phyloP scores from a whole-genome alignment of 2,888 invertebrate species.

The Spisula solida region DNA sequence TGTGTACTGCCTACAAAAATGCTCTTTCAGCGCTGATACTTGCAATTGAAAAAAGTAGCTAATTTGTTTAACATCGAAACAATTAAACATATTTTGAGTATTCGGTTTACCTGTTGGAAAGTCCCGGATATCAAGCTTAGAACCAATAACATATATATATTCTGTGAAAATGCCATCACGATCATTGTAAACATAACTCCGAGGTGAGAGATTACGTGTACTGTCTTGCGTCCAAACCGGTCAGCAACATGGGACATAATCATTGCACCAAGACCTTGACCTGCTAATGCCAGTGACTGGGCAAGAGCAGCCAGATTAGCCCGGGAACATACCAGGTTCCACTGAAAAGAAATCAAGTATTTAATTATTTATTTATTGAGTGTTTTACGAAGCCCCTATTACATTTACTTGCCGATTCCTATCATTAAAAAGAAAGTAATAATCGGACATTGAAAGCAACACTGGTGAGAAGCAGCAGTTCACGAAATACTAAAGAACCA shows the following conservation, averaged over 20 bases:
- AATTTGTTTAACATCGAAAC: no score
- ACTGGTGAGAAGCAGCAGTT: no score
- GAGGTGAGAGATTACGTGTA: slow-evolving; percentile 66
- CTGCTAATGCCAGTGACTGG: slow-evolving; percentile 80
- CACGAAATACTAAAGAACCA: no score
- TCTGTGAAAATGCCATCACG: slow-evolving; percentile 64
- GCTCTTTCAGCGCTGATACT: no score
- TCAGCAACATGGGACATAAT: slow-evolving; percentile 80
- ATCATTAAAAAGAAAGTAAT: no score
- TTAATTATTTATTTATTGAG: no score
- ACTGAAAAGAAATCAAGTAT: slow-evolving; percentile 66
- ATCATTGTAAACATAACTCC: slow-evolving; percentile 59
- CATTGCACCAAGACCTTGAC: slow-evolving; percentile 82
- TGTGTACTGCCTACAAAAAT: no score
- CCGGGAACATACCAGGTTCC: slow-evolving; percentile 81
- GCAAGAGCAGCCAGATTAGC: slow-evolving; percentile 79
- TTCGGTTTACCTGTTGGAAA: slow-evolving; percentile 72
- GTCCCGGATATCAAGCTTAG: slow-evolving; percentile 75
- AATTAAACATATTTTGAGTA: no score
- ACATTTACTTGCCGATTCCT: no score
- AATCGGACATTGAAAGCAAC: no score
- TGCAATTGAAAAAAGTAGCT: no score
- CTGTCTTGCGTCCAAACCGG: slow-evolving; percentile 70
- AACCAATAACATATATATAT: slow-evolving; percentile 72
- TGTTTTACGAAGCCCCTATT: no score